phyloP scores from a whole-genome alignment of 2,113 vertebrate species.

The Nettapus auritus region DNA sequence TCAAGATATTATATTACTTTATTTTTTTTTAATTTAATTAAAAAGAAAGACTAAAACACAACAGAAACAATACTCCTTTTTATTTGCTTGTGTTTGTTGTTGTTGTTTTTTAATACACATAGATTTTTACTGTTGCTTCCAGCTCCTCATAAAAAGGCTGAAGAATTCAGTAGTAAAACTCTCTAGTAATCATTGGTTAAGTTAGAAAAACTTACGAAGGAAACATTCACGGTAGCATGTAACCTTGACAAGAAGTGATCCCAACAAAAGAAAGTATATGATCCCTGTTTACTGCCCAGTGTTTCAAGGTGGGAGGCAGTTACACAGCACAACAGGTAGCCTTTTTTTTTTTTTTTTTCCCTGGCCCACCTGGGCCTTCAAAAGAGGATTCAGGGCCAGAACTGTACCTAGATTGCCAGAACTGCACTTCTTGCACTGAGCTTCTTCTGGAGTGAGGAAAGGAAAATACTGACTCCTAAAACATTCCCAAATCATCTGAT shows the following conservation, averaged over 20 bases:
- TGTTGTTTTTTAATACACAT: not conserved
- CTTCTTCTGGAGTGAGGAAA: not conserved
- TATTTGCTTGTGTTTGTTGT: not conserved
- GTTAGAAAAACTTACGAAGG: not conserved
- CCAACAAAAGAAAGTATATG: not conserved
- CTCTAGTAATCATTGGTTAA: not conserved
- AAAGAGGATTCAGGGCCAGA: not conserved
- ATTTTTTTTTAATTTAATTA: not conserved
- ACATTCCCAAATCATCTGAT: not conserved
- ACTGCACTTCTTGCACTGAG: not conserved
- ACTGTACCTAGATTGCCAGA: not conserved
- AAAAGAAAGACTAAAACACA: not conserved
- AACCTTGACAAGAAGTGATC: not conserved
- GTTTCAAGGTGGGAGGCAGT: not conserved
- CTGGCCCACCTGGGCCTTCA: not conserved
- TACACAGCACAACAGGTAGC: not conserved
- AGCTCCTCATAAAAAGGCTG: not conserved
- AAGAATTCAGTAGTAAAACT: not conserved
- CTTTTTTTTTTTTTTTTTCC: too few species aligned
- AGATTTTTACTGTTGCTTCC: not conserved
- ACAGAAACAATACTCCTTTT: not conserved
- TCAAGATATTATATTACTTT: not conserved
- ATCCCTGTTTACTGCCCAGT: not conserved
- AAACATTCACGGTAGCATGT: not conserved
- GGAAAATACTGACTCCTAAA: not conserved